Conservation (phyloP, 2,797 vertebrate species). For the Bradypodion pumilum region DNA sequence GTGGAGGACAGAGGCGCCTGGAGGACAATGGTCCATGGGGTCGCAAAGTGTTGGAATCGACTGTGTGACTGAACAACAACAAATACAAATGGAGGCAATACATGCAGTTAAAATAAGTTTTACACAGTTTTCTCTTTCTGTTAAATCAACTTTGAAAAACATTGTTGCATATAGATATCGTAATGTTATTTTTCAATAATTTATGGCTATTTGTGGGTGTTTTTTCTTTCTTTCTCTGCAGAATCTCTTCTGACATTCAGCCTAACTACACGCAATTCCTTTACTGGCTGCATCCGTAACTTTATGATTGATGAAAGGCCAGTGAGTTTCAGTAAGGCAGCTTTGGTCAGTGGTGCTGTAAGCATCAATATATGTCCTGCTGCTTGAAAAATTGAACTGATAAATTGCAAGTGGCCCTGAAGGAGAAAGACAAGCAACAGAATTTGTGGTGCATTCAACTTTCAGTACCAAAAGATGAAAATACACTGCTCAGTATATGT, state of each 20-base stretch:
- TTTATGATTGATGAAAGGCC: conserved; percentile 83
- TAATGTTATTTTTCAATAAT: neutral
- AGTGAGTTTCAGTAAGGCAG: conserved; percentile 88
- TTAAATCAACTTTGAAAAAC: neutral
- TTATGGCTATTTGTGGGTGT: neutral
- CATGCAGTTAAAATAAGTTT: neutral
- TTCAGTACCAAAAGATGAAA: conserved; percentile 43
- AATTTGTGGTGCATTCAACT: conserved; percentile 1
- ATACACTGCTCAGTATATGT: conserved; percentile 39
- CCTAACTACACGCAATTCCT: conserved; percentile 79
- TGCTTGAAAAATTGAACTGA: conserved; percentile 67
- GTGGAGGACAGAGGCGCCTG: too few relatives aligned
- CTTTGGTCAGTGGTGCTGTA: conserved; percentile 88
- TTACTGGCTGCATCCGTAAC: conserved; percentile 90
- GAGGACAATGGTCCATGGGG: too few relatives aligned
- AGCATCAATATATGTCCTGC: conserved; percentile 88
- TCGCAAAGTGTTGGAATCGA: too few relatives aligned
- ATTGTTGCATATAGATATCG: neutral
- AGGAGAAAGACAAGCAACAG: conserved; percentile 23
- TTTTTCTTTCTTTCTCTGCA: conserved; percentile 66
- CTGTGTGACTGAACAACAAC: too few relatives aligned
- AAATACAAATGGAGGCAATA: neutral
- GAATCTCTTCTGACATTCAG: conserved; percentile 83
- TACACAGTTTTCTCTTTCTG: neutral
- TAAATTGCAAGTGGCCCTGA: conserved; percentile 37